Evolutionary conservation across 37 sponge, comb jelly and placozoan genomes (phyloP), one percentile per base, ranked within the genome.

Genomic region (Chondrilla cf. caribensis): DNA sequence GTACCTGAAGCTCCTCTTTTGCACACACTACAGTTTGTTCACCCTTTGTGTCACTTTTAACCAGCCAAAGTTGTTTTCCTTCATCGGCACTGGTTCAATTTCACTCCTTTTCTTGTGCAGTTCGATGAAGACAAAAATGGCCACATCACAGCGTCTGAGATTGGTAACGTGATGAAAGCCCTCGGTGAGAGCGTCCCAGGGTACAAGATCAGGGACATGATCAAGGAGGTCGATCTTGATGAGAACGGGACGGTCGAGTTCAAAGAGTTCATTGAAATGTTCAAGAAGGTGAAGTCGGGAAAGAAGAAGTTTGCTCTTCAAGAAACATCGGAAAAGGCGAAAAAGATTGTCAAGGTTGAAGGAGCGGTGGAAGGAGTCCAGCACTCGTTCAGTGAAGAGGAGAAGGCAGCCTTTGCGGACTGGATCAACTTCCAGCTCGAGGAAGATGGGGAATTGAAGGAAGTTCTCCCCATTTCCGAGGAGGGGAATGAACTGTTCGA

Each of bases 51-150:
- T n/a, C n/a, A n/a, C n/a, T n/a, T n/a, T n/a, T n/a, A n/a, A n/a
- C n/a, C n/a, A n/a, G n/a, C n/a, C n/a, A n/a, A n/a, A n/a, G n/a
- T n/a, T n/a, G n/a, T n/a, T n/a, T n/a, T n/a, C n/a, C n/a, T n/a
- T n/a, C n/a, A n/a, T n/a, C n/a, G n/a, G n/a, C n/a, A n/a, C n/a
- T n/a, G n/a, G n/a, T n/a, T n/a, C n/a, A n/a, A n/a, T n/a, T n/a
- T n/a, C n/a, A n/a, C n/a, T n/a, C n/a, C 11, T 11, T 31, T 37
- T 38, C 39, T 33, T 36, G 39, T 36, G 35, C 44, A 97, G 98
- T 97, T 93, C 83, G 98, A 97, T 90, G 88, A 85, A 73, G 93
- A 92, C 58, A 60, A 85, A 5, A 97, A 97, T 87, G 98, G 98
- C 55, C 91, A 87, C 81, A 97, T 97, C 37, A 95, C 98, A 41